Conservation (phyloP, 2,888 invertebrate genomes). For the Brenthis daphne region DNA sequence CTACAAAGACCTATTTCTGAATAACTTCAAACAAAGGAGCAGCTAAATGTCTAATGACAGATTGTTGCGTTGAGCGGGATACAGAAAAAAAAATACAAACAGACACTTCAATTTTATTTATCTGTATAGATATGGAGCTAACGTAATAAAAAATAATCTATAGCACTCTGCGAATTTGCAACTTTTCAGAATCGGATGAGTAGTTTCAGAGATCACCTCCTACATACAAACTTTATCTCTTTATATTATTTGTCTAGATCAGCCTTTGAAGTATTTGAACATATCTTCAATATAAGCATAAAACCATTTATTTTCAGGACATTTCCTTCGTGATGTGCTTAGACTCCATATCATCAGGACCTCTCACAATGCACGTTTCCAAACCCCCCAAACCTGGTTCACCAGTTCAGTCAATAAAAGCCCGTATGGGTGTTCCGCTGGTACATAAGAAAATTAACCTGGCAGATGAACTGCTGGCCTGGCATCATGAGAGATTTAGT, state of each 20-base stretch:
- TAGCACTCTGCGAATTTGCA: no score
- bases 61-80: no score
- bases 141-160: no score
- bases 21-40: no score
- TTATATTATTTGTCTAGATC: background rate
- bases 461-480: slow-evolving; percentile 94
- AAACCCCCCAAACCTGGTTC: slow-evolving; percentile 95
- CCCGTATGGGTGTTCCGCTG: slow-evolving; percentile 81
- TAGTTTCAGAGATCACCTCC: no score
- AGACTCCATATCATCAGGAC: slow-evolving; percentile 88
- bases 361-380: slow-evolving; percentile 95
- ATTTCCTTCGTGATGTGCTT: slow-evolving; percentile 95
- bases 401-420: slow-evolving; percentile 85
- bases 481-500: slow-evolving; percentile 99
- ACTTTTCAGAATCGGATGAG: no score
- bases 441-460: slow-evolving; percentile 98
- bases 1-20: no score
- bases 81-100: no score
- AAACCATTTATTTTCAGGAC: slow-evolving; percentile 80
- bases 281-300: background rate
- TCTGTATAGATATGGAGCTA: no score
- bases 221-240: background rate
- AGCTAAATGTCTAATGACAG: no score
- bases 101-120: no score
- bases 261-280: background rate